phyloP scores from a whole-genome alignment of 2,888 invertebrate genomes.

The Stenurella melanura region DNA sequence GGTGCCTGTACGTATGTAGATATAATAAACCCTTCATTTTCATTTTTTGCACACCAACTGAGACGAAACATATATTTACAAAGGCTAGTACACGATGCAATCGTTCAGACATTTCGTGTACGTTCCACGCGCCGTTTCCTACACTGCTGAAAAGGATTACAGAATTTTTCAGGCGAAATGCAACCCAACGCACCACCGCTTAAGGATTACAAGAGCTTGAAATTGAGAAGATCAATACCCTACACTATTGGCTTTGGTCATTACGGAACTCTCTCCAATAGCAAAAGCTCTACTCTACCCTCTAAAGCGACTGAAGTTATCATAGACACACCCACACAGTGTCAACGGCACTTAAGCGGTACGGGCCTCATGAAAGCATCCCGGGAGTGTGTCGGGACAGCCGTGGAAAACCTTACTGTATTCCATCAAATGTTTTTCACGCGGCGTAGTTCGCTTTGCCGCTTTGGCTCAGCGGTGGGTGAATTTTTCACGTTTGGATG shows the following conservation, averaged over 20 bases:
- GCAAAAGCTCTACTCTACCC: slow-evolving; percentile 44
- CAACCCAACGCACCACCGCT: slow-evolving; percentile 26
- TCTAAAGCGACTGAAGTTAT: slow-evolving; percentile 33
- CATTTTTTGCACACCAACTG: slow-evolving; percentile 32
- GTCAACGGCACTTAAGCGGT: slow-evolving; percentile 1
- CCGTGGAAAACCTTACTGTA: slow-evolving; percentile 17
- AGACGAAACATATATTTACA: slow-evolving; percentile 40
- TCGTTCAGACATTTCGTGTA: slow-evolving; percentile 44
- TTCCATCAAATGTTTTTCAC: slow-evolving; percentile 28
- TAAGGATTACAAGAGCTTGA: slow-evolving; percentile 26
- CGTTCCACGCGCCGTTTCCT: slow-evolving; percentile 32
- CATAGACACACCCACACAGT: slow-evolving; percentile 34
- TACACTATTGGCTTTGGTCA: slow-evolving; percentile 63
- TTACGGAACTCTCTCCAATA: slow-evolving; percentile 58
- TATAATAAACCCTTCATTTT: slow-evolving; percentile 25
- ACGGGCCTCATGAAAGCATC: slow-evolving; percentile 13
- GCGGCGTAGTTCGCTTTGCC: slow-evolving; percentile 27
- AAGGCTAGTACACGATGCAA: slow-evolving; percentile 48
- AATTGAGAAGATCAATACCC: slow-evolving; percentile 58
- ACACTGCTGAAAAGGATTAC: slow-evolving; percentile 45
- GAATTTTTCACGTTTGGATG: slow-evolving; percentile 27
- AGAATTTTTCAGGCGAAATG: slow-evolving; percentile 40
- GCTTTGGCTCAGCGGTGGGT: slow-evolving; percentile 25
- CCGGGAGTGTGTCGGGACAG: slow-evolving; percentile 18
- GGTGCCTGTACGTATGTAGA: slow-evolving; percentile 13